Evolutionary conservation across 2,888 invertebrate species (phyloP).

Genomic region (Epistrophe eligans): DNA sequence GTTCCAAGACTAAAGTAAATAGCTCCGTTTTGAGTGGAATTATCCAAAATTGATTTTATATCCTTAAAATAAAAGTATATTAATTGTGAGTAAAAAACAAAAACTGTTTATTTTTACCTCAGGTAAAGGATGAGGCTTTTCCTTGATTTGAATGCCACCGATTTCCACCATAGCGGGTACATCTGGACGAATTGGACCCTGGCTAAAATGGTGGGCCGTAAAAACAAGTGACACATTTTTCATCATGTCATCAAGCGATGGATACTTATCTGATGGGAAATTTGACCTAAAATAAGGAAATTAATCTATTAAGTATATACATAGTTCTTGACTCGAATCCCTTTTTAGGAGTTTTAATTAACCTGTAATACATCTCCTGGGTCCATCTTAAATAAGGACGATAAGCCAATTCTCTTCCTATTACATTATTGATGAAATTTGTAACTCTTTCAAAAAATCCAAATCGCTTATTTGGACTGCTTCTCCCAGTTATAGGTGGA

Average conservation of each 20-base stretch:
- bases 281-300: constrained; percentile 66
- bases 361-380: constrained; percentile 1
- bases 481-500: constrained; percentile 71
- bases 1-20: constrained; percentile 82
- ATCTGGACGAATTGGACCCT: constrained; percentile 78
- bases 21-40: constrained; percentile 80
- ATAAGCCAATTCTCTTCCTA: neutral
- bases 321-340: neutral
- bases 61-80: constrained; percentile 65
- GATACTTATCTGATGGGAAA: constrained; percentile 78
- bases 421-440: constrained; percentile 67
- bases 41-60: constrained; percentile 79
- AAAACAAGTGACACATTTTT: constrained; percentile 79
- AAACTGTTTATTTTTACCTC: constrained; percentile 35
- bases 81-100: neutral
- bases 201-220: constrained; percentile 78
- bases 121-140: constrained; percentile 77
- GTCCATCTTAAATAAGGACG: neutral
- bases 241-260: constrained; percentile 76
- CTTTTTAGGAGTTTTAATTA: neutral
- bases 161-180: constrained; percentile 78
- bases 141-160: constrained; percentile 75
- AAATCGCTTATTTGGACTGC: constrained; percentile 18
- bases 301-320: too few relatives aligned
- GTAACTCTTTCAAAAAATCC: constrained; percentile 77